phyloP scores from a whole-genome alignment of 2,888 invertebrate species.

The Pseudococcus jackbeardsleyi region DNA sequence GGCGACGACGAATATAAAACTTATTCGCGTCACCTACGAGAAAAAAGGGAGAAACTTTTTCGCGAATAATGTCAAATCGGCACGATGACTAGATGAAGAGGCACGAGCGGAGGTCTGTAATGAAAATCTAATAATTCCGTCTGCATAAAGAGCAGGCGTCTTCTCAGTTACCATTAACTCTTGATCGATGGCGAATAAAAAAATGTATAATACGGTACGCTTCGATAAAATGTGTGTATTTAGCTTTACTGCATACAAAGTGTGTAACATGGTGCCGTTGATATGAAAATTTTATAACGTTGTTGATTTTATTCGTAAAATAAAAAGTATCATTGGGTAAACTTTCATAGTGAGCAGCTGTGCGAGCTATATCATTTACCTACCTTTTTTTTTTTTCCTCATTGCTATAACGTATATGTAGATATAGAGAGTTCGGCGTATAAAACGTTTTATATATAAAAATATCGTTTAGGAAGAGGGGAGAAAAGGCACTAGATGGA shows the following conservation, averaged over 20 bases:
- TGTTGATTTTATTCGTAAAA: constrained; percentile 45
- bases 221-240: constrained; percentile 1
- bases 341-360: constrained; percentile 24
- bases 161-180: not conserved
- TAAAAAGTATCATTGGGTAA: constrained; percentile 31
- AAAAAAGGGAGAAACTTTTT: not conserved
- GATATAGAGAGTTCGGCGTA: not conserved
- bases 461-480: not conserved
- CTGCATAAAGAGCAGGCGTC: not conserved
- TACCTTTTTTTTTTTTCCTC: not conserved
- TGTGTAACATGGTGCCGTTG: constrained; percentile 12
- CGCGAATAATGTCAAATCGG: not conserved
- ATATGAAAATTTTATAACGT: constrained; percentile 47
- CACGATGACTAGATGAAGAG: not conserved
- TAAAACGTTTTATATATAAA: constrained; percentile 28
- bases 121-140: constrained; percentile 24
- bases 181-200: constrained; percentile 19
- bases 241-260: constrained; percentile 12
- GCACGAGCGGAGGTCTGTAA: not conserved
- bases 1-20: too few relatives aligned
- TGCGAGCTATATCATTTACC: constrained; percentile 5
- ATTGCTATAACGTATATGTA: not conserved
- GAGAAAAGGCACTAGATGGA: not conserved
- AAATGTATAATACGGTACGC: not conserved
- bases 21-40: not conserved